These are phyloP conservation scores for Dromaius novaehollandiae DNA, from an alignment of 2,113 vertebrate species.

Conservation along the genomic window DNA sequence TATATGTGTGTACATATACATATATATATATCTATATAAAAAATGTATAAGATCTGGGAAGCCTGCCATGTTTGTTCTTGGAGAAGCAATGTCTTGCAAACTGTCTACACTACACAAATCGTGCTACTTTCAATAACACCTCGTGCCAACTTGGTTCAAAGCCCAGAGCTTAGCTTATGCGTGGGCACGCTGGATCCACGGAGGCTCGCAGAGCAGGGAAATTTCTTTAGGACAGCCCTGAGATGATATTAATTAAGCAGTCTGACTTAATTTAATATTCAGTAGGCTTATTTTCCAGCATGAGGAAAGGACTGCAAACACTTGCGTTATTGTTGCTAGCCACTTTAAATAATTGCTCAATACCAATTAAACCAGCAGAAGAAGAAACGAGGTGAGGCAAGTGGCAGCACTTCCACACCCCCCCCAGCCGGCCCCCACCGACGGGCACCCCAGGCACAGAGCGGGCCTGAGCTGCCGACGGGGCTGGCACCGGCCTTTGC, in stretches of 20 bases:
- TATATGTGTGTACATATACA: conserved; percentile 31
- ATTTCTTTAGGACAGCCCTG: conserved; percentile 3
- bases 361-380: conserved; percentile 30
- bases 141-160: conserved; percentile 9
- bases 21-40: conserved; percentile 16
- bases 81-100: conserved; percentile 2
- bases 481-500: neutral
- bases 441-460: too few species aligned
- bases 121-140: neutral
- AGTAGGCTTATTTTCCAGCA: conserved; percentile 44
- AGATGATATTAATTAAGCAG: conserved; percentile 49
- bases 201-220: neutral
- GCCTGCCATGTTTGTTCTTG: conserved; percentile 8
- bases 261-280: conserved; percentile 54
- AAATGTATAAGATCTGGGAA: conserved; percentile 17
- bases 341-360: conserved; percentile 42
- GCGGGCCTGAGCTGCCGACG: too few species aligned
- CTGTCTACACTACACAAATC: neutral
- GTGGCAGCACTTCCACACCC: neutral
- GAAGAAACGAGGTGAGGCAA: neutral
- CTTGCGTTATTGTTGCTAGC: neutral
- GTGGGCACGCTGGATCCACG: neutral
- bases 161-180: neutral
- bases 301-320: conserved; percentile 47
- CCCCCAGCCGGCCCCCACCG: neutral